These are phyloP conservation scores for Drosophila anceps DNA, from an alignment of 2,888 invertebrate species.

Conservation along the genomic window DNA sequence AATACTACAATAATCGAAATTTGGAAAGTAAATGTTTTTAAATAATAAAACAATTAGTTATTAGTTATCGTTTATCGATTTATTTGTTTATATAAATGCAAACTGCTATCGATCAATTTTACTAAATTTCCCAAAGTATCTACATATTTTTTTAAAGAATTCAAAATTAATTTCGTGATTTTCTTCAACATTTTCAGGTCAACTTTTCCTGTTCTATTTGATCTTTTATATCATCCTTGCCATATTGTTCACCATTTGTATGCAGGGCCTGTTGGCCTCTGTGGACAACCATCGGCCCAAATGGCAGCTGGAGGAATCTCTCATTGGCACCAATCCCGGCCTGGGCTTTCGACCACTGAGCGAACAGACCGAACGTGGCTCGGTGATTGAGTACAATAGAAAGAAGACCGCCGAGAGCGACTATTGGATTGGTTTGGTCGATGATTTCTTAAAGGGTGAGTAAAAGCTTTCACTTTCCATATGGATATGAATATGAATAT, in stretches of 20 bases:
- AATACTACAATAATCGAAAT: not conserved
- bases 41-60: too few species aligned
- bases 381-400: constrained; percentile 88
- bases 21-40: too few species aligned
- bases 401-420: constrained; percentile 86
- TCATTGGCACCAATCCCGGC: constrained; percentile 90
- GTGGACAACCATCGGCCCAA: constrained; percentile 90
- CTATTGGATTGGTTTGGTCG: constrained; percentile 87
- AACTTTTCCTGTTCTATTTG: constrained; percentile 93
- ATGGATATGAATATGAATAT: not conserved
- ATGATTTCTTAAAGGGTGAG: constrained; percentile 88
- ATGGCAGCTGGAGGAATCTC: constrained; percentile 90
- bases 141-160: too few species aligned
- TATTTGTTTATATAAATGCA: not conserved
- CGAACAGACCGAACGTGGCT: constrained; percentile 87
- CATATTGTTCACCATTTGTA: constrained; percentile 93
- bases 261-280: constrained; percentile 92
- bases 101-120: too few species aligned
- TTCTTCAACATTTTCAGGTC: constrained; percentile 87
- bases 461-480: constrained; percentile 2
- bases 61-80: not conserved
- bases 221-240: constrained; percentile 95
- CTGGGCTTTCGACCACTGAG: constrained; percentile 89
- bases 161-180: not conserved
- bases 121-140: too few species aligned